phyloP scores from a whole-genome alignment of 2,113 vertebrate genomes.

The Myrmecobius fasciatus region DNA sequence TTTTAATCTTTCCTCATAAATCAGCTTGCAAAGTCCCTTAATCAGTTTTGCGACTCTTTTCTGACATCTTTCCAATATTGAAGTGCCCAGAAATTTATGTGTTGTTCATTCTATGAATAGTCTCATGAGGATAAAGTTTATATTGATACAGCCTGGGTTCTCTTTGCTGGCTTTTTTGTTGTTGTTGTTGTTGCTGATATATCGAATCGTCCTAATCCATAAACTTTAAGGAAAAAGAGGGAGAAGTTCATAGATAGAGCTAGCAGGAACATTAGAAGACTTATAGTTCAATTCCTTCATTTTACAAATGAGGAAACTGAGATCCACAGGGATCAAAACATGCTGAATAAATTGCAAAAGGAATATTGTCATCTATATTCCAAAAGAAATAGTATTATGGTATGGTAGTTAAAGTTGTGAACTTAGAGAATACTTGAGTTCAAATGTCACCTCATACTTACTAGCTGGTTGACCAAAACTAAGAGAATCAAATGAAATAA shows the following conservation, averaged over 20 bases:
- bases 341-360: neutral
- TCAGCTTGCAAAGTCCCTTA: neutral
- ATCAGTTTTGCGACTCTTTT: conserved; percentile 35
- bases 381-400: neutral
- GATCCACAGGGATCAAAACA: neutral
- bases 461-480: neutral
- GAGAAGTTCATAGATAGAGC: neutral
- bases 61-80: conserved; percentile 22
- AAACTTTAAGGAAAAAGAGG: neutral
- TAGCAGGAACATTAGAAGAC: neutral
- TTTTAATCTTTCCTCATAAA: conserved; percentile 26
- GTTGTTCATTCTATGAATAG: neutral
- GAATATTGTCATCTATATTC: neutral
- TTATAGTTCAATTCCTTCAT: neutral
- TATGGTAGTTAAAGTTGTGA: neutral
- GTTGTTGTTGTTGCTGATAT: neutral
- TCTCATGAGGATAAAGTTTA: neutral
- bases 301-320: neutral
- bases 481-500: neutral
- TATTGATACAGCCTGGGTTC: neutral
- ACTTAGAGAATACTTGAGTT: neutral
- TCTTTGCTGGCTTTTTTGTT: neutral
- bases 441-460: neutral
- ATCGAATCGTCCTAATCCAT: neutral
- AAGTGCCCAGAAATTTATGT: conserved; percentile 27